Evolutionary conservation across 2,797 vertebrate species (phyloP), one percentile per base, ranked within the genome.

Genomic region (Pangasius djambal): DNA sequence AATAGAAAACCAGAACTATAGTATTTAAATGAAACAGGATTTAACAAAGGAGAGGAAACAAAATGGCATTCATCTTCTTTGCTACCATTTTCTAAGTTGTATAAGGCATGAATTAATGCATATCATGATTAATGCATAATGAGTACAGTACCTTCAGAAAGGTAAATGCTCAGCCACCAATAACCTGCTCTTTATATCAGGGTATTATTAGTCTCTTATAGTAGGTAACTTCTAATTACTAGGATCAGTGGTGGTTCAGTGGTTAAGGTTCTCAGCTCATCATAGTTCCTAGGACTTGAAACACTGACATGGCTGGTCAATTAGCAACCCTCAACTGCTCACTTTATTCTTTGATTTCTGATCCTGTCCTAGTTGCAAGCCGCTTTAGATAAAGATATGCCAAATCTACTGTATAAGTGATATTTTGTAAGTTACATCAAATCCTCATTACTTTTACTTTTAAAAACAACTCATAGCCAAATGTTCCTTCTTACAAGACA

Each of bases 1-100:
- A 65, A 50, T n/a, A 34, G 74, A 63, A 86, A 75, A 61, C 7
- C 34, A 86, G 28, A 84, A 50, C 59, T 65, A 83, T 83, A 65
- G 59, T 28, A 50, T 67, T 83, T 50, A 44, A 65, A 63, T 83
- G 16, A 83, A 65, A 83, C 37, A 44, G 37, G 25, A n/a, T 25
- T n/a, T 6, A 16, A 44, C 25, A 83, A 44, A 65, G 22, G 79
- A 61, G 20, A 61, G 52, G 78, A 59, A 81, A 81, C 78, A 81
- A 37, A 18, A 34, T 79, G 77, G 8, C 50, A 20, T 7, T 57
- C 8, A 57, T 81, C 22, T 28, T 83, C 5, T 15, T 61, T 79
- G 28, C 57, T 44, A 40, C 57, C 57, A 28, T 83, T 40, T 82
- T 61, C 48, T 52, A 78, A n/a, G 12, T 16, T 52, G n/a, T 18